A percentile compares a stretch with the other conserved stretches of the same genome.
Conservation (phyloP, 2,113 vertebrate species). For the Tragelaphus imberbis region DNA sequence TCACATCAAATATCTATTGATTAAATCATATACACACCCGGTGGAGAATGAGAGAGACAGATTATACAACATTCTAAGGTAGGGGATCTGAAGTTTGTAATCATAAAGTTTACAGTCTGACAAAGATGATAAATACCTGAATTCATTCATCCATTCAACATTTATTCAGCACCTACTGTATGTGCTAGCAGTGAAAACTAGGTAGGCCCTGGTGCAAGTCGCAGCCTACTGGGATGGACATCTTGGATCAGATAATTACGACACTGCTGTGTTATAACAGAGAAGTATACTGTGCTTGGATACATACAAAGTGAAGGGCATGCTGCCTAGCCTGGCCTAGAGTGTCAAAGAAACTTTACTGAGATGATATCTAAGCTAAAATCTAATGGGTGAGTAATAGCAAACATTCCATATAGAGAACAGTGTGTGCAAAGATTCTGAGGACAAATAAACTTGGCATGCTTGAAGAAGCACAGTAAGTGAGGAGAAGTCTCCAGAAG, state of each 20-base stretch:
- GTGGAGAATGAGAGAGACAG: neutral
- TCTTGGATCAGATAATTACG: neutral
- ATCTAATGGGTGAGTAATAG: neutral
- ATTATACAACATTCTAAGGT: neutral
- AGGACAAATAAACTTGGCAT: neutral
- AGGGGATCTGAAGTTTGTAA: neutral
- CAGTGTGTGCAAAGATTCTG: neutral
- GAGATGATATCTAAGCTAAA: neutral
- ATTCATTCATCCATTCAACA: neutral
- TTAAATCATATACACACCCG: neutral
- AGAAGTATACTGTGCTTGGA: neutral
- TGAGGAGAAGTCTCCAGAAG: neutral
- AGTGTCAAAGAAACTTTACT: neutral
- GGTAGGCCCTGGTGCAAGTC: neutral
- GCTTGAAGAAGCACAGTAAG: neutral
- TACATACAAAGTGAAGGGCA: neutral
- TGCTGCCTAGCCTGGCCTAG: neutral
- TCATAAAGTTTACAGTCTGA: neutral
- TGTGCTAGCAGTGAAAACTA: neutral
- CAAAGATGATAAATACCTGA: neutral
- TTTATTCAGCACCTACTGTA: neutral
- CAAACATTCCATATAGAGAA: constrained; percentile 4
- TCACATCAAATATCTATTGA: constrained; percentile 12
- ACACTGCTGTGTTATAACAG: neutral
- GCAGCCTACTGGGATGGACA: neutral